These are phyloP conservation scores for Neosalanx taihuensis DNA, from an alignment of 2,797 vertebrate species.

Conservation along the genomic window DNA sequence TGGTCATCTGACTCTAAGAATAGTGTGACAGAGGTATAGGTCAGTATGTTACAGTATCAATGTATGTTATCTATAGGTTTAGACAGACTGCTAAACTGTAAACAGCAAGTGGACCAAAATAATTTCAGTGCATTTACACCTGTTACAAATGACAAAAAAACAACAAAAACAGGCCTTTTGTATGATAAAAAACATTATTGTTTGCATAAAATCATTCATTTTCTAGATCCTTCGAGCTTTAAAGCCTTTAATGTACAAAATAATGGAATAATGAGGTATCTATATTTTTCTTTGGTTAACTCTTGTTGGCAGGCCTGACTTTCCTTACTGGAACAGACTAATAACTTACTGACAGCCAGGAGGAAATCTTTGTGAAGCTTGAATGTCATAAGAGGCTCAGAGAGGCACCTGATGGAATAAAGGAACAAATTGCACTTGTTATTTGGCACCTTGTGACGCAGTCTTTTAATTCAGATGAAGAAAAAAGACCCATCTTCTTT, in stretches of 20 bases:
- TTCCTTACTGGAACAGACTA: neutral
- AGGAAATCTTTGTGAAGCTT: conserved; percentile 96
- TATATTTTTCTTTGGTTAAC: neutral
- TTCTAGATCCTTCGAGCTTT: neutral
- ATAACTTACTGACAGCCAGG: conserved; percentile 93
- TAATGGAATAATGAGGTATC: neutral
- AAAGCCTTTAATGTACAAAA: neutral
- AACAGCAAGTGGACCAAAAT: no score
- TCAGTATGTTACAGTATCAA: no score
- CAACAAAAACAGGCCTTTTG: no score
- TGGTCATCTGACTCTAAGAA: conserved; percentile 91
- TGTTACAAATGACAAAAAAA: no score
- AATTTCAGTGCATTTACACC: no score
- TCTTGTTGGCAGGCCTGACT: neutral
- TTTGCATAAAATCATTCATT: no score
- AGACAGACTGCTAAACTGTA: no score
- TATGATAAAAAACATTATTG: no score
- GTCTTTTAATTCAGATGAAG: conserved; percentile 12
- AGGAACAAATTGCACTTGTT: conserved; percentile 23
- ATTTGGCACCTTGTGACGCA: conserved; percentile 38
- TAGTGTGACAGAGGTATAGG: no score
- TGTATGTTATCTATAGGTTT: no score
- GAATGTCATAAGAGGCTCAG: conserved; percentile 94
- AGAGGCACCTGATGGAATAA: conserved; percentile 82
- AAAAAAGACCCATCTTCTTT: conserved; percentile 23